Percentiles rank a stretch among this genome's conserved stretches.
These are phyloP conservation scores for Tribolium freemani DNA, from an alignment of 2,888 invertebrate genomes.

Conservation along the genomic window DNA sequence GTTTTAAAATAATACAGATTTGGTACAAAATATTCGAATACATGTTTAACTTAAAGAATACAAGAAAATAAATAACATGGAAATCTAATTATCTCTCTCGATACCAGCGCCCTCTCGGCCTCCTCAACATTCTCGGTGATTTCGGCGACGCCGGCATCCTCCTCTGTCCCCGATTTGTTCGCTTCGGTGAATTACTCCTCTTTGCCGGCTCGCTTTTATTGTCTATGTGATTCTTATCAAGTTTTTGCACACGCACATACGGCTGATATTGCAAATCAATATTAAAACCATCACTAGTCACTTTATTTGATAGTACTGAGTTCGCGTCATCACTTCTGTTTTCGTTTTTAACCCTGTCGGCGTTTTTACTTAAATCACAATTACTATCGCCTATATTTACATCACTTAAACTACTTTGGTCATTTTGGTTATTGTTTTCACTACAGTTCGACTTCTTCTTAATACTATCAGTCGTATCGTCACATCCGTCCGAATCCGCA, in stretches of 20 bases:
- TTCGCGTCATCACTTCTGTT: constrained; percentile 38
- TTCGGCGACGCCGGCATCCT: constrained; percentile 63
- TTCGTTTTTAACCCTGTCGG: constrained; percentile 52
- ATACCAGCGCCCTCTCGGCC: constrained; percentile 66
- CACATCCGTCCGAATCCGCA: constrained; percentile 52
- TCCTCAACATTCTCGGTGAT: constrained; percentile 65
- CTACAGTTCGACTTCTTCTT: constrained; percentile 43
- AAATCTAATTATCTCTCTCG: constrained; percentile 63
- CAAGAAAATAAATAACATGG: constrained; percentile 26
- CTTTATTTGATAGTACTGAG: constrained; percentile 59
- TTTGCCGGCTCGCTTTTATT: constrained; percentile 58
- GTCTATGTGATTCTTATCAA: constrained; percentile 67
- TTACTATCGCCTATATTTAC: constrained; percentile 38
- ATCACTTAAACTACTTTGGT: constrained; percentile 50
- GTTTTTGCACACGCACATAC: constrained; percentile 77
- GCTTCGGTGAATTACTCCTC: constrained; percentile 43
- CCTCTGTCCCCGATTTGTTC: constrained; percentile 51
- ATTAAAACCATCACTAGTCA: constrained; percentile 66
- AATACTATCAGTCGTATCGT: constrained; percentile 53
- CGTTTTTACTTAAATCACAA: constrained; percentile 46
- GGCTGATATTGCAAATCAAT: constrained; percentile 68
- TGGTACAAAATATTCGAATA: constrained; percentile 58
- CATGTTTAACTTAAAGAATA: constrained; percentile 22
- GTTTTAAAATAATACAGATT: constrained; percentile 50
- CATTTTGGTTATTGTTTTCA: constrained; percentile 50